Evolutionary conservation across 2,888 invertebrate genomes (phyloP), one percentile per base, ranked within the genome.

Genomic region (Toxonevra muliebris): DNA sequence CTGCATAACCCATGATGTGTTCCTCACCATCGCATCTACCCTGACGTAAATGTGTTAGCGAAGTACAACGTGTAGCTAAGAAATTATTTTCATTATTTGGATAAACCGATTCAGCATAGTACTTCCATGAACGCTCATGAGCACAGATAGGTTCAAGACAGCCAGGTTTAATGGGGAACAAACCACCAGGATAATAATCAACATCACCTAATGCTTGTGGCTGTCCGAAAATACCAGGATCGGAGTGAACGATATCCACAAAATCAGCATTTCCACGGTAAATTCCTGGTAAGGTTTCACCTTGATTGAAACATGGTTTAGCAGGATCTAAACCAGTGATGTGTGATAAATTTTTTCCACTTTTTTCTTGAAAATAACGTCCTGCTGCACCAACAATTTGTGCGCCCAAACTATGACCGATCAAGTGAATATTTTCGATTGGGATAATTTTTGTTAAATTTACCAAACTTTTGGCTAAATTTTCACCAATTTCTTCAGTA

Each of bases 241-340:
- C 81, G 17, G 74, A 75, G 68, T 82, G 80, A 58, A 84, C 81
- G 3, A 84, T 71, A 70, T 82, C 83, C 41, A 84, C 76, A 62
- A 80, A 82, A 0, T 69, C 69, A 15, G 83, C 83, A 76, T 83
- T 82, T 10, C 82, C 80, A 5, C 76, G 74, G 19, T 76, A 67
- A 10, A 83, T 43, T 0, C 81, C 81, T 0, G 74, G 67, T n/a
- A 81, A 66, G 7, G 66, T 65, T 61, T 78, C 73, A 43, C 78
- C 80, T 55, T 78, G 77, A 65, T 80, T 77, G 68, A 83, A 84
- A 53, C 83, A 84, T 1, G 81, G 81, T 66, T 77, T 80, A 0
- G 83, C 84, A 4, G 84, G 84, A 77, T 85, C 84, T 48, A 84
- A 68, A 1, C 82, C 84, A 1, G 83, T 84, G 8, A 84, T 73